phyloP scores from a whole-genome alignment of 2,888 invertebrate genomes.

The Linnaemya tessellans region DNA sequence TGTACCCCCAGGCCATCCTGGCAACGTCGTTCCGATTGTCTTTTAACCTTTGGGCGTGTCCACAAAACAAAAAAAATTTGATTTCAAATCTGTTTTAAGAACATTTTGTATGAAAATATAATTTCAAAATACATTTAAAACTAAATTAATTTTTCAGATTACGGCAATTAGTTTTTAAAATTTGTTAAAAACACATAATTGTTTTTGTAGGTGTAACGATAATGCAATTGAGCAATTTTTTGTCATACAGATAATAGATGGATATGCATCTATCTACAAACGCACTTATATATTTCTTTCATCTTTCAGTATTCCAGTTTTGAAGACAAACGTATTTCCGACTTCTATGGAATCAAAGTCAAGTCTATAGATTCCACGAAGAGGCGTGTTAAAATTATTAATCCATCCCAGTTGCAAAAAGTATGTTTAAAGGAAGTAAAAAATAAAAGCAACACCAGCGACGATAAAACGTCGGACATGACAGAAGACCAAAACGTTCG shows the following conservation, averaged over 20 bases:
- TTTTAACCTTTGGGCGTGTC: too few relatives aligned
- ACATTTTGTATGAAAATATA: too few relatives aligned
- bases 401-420: constrained; percentile 76
- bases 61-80: too few relatives aligned
- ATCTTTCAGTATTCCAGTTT: constrained; percentile 82
- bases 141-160: too few relatives aligned
- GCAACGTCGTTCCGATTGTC: too few relatives aligned
- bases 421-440: constrained; percentile 75
- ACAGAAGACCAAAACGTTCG: constrained; percentile 23
- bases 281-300: background rate
- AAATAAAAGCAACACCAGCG: constrained; percentile 63
- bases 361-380: constrained; percentile 80
- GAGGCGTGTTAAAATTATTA: constrained; percentile 79
- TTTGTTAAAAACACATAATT: background rate
- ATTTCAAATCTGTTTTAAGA: too few relatives aligned
- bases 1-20: too few relatives aligned
- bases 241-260: background rate
- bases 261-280: background rate
- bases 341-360: constrained; percentile 81
- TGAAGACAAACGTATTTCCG: constrained; percentile 82
- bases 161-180: background rate
- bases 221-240: too few relatives aligned
- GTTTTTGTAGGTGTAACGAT: background rate
- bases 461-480: constrained; percentile 59
- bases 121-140: too few relatives aligned